A percentile compares a stretch with the other conserved stretches of the same genome.
phyloP scores from a whole-genome alignment of 2,113 vertebrate genomes.

The Hippocampus zosterae region DNA sequence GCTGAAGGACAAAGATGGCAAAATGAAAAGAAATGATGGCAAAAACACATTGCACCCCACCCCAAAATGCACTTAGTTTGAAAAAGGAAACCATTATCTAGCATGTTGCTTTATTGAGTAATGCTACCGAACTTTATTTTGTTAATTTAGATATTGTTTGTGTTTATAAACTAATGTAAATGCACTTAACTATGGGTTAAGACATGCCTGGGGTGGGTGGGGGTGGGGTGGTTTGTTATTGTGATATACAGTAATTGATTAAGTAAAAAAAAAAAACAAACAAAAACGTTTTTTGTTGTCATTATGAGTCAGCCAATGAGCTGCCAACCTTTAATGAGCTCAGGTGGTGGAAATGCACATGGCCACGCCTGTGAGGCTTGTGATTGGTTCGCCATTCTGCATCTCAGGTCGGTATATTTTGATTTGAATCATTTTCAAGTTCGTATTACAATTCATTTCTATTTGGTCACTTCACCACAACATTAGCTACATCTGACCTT shows the following conservation, averaged over 20 bases:
- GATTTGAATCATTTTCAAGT: neutral
- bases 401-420: neutral
- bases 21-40: conserved; percentile 61
- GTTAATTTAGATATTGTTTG: conserved; percentile 10
- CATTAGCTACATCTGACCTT: neutral
- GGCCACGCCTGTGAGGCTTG: conserved; percentile 7
- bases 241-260: neutral
- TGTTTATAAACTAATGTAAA: neutral
- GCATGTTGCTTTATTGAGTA: neutral
- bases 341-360: conserved; percentile 28
- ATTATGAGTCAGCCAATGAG: conserved; percentile 21
- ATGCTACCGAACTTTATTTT: conserved; percentile 5
- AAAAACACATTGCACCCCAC: conserved; percentile 18
- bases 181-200: neutral
- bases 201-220: neutral
- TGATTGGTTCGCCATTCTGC: neutral
- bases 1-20: conserved; percentile 76
- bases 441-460: neutral
- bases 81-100: neutral
- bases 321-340: neutral
- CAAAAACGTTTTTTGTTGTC: neutral
- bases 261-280: conserved; percentile 54
- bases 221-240: neutral
- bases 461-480: neutral
- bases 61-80: neutral